Conservation (phyloP, 2,888 invertebrate genomes). For the Nomada fabriciana region DNA sequence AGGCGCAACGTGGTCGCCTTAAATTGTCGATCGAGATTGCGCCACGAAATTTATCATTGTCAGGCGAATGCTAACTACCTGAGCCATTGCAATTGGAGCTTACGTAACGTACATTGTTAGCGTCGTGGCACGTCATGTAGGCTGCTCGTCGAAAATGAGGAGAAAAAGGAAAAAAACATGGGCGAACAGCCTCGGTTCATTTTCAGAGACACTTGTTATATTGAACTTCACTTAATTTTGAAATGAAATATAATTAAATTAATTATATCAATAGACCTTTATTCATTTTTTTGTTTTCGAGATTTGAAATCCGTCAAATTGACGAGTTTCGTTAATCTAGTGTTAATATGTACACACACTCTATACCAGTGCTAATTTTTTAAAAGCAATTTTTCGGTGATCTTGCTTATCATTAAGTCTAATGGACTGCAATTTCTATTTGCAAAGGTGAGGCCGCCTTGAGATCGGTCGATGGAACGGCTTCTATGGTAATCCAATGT, state of each 20-base stretch:
- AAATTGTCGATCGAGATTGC: slow-evolving; percentile 31
- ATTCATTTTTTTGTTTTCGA: too few relatives aligned
- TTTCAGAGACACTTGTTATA: too few relatives aligned
- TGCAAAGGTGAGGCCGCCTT: slow-evolving; percentile 39
- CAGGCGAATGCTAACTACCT: slow-evolving; percentile 22
- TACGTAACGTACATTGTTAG: slow-evolving; percentile 41
- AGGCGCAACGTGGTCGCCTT: background rate
- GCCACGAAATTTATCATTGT: slow-evolving; percentile 30
- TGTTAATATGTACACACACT: too few relatives aligned
- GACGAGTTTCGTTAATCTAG: too few relatives aligned
- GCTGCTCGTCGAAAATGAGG: too few relatives aligned
- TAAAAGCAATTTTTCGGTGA: slow-evolving; percentile 9
- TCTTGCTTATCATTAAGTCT: slow-evolving; percentile 7
- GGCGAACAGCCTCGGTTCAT: background rate
- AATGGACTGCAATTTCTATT: slow-evolving; percentile 33
- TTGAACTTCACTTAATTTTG: too few relatives aligned
- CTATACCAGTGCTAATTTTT: slow-evolving; percentile 5
- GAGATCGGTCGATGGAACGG: slow-evolving; percentile 6
- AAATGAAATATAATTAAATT: too few relatives aligned
- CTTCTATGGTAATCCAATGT: slow-evolving; percentile 3
- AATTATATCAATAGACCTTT: too few relatives aligned
- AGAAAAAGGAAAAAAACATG: too few relatives aligned
- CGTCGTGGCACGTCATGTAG: background rate
- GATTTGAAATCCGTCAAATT: too few relatives aligned
- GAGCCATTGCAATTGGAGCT: slow-evolving; percentile 29